Evolutionary conservation across 1,140 invertebrate genomes (phyloP).

Genomic region (Drosophila sechellia): DNA sequence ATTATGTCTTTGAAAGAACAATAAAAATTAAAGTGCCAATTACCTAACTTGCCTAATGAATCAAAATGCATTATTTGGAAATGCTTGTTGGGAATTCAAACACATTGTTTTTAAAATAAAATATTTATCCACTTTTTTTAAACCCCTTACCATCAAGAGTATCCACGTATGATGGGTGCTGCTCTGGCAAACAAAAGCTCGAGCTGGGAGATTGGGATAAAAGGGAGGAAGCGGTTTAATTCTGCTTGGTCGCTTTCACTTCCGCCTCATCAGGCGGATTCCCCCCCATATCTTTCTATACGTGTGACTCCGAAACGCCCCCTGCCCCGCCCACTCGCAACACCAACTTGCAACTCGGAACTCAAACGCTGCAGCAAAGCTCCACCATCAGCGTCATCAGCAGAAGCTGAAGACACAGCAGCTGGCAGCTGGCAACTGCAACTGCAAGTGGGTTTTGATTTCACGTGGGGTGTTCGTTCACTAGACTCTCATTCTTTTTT

Average conservation of each 20-base stretch:
- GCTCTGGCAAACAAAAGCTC: conserved; percentile 23
- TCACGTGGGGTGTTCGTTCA: conserved; percentile 36
- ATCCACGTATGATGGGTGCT: conserved; percentile 3
- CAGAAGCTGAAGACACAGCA: conserved; percentile 37
- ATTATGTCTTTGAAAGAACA: too few relatives aligned
- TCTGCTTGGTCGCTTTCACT: conserved; percentile 75
- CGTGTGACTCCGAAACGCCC: conserved; percentile 13
- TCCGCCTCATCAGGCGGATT: conserved; percentile 74
- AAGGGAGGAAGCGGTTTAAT: conserved; percentile 69
- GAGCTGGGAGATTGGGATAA: background rate
- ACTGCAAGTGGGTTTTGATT: conserved; percentile 54
- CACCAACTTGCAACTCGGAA: conserved; percentile 29
- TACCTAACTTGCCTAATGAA: too few relatives aligned
- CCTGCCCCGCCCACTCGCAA: conserved; percentile 35
- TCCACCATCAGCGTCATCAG: conserved; percentile 28
- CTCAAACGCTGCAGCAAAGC: conserved; percentile 15
- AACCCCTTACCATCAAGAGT: background rate
- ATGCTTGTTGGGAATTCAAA: too few relatives aligned
- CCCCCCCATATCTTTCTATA: conserved; percentile 50
- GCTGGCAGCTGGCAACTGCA: conserved; percentile 19
- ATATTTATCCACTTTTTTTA: too few relatives aligned
- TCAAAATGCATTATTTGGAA: too few relatives aligned
- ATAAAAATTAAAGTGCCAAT: too few relatives aligned
- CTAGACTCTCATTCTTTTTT: background rate
- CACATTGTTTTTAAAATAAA: too few relatives aligned